Evolutionary conservation across 2,113 vertebrate genomes (phyloP).

Genomic region (Carlito syrichta): DNA sequence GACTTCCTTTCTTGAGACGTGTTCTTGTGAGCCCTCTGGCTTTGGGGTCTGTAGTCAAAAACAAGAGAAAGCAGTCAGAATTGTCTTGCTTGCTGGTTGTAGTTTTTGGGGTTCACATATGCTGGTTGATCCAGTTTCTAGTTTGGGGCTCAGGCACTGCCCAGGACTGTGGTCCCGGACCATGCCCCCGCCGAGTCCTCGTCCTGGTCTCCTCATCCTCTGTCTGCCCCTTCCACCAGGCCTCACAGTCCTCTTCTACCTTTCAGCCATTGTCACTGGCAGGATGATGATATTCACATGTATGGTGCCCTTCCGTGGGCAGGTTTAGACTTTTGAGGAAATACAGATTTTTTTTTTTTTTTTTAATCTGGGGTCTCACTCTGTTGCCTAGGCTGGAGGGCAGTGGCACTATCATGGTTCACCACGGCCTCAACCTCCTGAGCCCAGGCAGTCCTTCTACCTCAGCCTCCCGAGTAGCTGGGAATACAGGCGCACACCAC

Average conservation of each 20-base stretch:
- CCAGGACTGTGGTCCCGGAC: background rate
- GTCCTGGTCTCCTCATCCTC: too few species aligned
- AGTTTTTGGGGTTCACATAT: background rate
- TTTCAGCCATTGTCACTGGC: accelerated
- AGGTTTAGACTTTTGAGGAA: background rate
- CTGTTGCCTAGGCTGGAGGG: too few species aligned
- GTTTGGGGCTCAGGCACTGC: background rate
- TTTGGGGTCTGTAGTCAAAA: background rate
- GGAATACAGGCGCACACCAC: too few species aligned
- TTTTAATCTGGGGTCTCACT: too few species aligned
- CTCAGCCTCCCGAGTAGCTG: too few species aligned
- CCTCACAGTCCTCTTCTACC: too few species aligned
- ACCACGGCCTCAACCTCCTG: too few species aligned
- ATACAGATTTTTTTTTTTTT: background rate
- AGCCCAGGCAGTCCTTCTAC: too few species aligned
- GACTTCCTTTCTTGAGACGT: background rate
- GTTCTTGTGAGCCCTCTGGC: background rate
- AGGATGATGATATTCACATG: background rate
- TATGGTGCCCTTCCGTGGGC: background rate
- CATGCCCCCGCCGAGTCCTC: too few species aligned
- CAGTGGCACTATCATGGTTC: too few species aligned
- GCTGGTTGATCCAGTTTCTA: background rate
- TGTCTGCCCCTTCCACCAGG: background rate
- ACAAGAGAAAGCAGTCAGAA: background rate
- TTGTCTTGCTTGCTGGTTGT: background rate